phyloP scores from a whole-genome alignment of 1,140 invertebrate species.

The Drosophila micromelanica region DNA sequence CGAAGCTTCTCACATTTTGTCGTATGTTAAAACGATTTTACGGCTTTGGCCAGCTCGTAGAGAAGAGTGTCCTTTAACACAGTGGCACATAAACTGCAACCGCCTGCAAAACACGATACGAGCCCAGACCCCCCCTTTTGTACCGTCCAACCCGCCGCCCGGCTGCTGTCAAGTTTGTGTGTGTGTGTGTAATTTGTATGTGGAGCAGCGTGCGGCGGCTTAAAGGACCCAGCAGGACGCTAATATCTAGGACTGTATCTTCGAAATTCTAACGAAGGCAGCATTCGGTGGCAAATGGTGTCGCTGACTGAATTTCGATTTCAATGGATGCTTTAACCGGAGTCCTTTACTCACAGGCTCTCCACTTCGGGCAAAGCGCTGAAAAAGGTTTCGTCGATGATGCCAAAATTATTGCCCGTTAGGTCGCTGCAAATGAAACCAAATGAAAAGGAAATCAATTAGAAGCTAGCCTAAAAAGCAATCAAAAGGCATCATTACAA shows the following conservation, averaged over 20 bases:
- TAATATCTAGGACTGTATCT: conserved; percentile 14
- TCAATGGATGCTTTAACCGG: conserved; percentile 20
- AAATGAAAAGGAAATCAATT: background rate
- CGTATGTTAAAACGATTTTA: conserved; percentile 45
- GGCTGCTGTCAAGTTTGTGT: conserved; percentile 10
- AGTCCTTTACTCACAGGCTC: conserved; percentile 67
- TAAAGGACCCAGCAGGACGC: conserved; percentile 20
- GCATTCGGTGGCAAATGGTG: conserved; percentile 7
- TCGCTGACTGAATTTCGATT: conserved; percentile 54
- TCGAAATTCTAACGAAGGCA: conserved; percentile 12
- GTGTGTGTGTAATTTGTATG: conserved; percentile 28
- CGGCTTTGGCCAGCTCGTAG: conserved; percentile 38
- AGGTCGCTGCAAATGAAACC: conserved; percentile 60
- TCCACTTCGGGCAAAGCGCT: conserved; percentile 64
- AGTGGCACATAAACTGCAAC: conserved; percentile 66
- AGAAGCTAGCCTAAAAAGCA: conserved; percentile 10
- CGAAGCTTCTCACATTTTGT: conserved; percentile 24
- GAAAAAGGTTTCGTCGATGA: conserved; percentile 63
- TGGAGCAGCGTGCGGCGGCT: conserved; percentile 7
- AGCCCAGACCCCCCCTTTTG: background rate
- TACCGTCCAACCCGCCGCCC: background rate
- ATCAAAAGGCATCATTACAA: background rate
- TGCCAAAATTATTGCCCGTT: conserved; percentile 76
- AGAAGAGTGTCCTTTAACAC: conserved; percentile 57
- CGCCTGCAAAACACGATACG: conserved; percentile 48